Evolutionary conservation across 2,888 invertebrate genomes (phyloP).

Genomic region (Thalpophila matura): DNA sequence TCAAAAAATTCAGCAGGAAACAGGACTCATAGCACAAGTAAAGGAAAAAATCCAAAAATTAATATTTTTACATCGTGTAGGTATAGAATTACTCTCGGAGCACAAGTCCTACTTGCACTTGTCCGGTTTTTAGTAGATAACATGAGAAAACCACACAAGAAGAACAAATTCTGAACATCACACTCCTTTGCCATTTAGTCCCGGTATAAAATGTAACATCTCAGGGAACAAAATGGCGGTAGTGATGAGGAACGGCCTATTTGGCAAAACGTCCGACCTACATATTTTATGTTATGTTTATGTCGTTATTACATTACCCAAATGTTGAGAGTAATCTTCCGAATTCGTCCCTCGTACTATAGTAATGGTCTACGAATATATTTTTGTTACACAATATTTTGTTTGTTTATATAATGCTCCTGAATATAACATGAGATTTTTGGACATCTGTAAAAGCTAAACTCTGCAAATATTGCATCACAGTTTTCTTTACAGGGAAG

Average conservation of each 20-base stretch:
- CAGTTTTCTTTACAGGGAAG: background rate
- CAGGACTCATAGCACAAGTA: too few relatives aligned
- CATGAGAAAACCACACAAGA: background rate
- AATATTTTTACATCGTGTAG: too few relatives aligned
- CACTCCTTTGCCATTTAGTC: background rate
- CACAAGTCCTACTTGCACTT: too few relatives aligned
- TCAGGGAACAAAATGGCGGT: slow-evolving; percentile 22
- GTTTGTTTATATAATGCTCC: slow-evolving; percentile 67
- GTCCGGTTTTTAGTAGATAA: background rate
- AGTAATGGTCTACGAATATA: slow-evolving; percentile 66
- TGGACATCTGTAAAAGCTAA: background rate
- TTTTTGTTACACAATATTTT: slow-evolving; percentile 69
- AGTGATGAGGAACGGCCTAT: slow-evolving; percentile 52
- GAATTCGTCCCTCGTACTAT: slow-evolving; percentile 76
- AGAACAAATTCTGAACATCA: background rate
- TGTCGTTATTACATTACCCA: slow-evolving; percentile 56
- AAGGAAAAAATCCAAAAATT: too few relatives aligned
- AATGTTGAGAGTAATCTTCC: slow-evolving; percentile 46
- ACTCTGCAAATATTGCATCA: background rate
- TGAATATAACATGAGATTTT: slow-evolving; percentile 16
- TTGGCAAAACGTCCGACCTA: slow-evolving; percentile 68
- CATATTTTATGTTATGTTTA: slow-evolving; percentile 62
- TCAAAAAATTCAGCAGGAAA: too few relatives aligned
- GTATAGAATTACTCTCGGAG: too few relatives aligned
- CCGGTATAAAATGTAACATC: slow-evolving; percentile 17